phyloP scores from a whole-genome alignment of 2,888 invertebrate species.

The Phortica magna region DNA sequence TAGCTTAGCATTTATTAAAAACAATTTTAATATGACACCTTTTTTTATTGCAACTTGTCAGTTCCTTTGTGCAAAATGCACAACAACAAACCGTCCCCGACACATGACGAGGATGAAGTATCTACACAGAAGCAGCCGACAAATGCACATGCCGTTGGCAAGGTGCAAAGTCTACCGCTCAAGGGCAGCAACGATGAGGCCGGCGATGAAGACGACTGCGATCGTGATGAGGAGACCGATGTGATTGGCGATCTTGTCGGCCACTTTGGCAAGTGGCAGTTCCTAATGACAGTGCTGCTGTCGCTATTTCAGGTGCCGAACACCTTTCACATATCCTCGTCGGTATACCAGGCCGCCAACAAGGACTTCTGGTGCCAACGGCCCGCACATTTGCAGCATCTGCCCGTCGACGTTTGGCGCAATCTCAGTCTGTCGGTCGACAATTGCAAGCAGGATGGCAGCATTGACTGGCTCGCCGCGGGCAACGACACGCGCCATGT shows the following conservation, averaged over 20 bases:
- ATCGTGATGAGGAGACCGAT: constrained; percentile 80
- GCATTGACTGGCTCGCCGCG: constrained; percentile 77
- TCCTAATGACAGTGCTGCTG: constrained; percentile 85
- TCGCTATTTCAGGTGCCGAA: constrained; percentile 88
- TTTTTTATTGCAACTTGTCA: constrained; percentile 37
- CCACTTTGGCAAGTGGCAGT: constrained; percentile 88
- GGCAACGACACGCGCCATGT: constrained; percentile 46
- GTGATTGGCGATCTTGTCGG: constrained; percentile 85
- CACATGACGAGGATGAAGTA: constrained; percentile 51
- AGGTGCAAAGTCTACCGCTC: constrained; percentile 37
- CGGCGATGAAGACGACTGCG: constrained; percentile 34
- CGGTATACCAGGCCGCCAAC: constrained; percentile 85
- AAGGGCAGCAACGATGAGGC: constrained; percentile 29
- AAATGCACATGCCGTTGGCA: constrained; percentile 36
- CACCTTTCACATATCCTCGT: constrained; percentile 88
- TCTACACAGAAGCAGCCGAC: constrained; percentile 36
- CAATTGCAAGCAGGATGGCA: constrained; percentile 81
- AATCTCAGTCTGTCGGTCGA: constrained; percentile 83
- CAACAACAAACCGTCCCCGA: constrained; percentile 74
- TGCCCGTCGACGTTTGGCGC: constrained; percentile 82
- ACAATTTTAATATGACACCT: background rate
- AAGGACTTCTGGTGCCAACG: constrained; percentile 85
- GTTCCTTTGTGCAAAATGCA: constrained; percentile 75
- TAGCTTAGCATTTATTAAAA: background rate
- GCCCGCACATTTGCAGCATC: constrained; percentile 80